These are phyloP conservation scores for Idaea biselata DNA, from an alignment of 2,888 invertebrate genomes.

Conservation along the genomic window DNA sequence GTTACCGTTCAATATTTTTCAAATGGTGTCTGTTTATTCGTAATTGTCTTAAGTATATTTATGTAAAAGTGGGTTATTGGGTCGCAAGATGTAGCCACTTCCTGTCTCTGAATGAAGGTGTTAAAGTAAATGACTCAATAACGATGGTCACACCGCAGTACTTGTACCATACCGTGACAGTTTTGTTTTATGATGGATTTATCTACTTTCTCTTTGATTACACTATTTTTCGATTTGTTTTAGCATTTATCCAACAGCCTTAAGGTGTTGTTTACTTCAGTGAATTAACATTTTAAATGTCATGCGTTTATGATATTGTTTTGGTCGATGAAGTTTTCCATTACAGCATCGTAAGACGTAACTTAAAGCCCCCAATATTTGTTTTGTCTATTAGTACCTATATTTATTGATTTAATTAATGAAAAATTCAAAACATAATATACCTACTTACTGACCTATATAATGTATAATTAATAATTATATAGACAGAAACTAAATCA, in stretches of 20 bases:
- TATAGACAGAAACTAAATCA: too few relatives aligned
- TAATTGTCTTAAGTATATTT: conserved; percentile 46
- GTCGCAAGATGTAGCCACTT: conserved; percentile 38
- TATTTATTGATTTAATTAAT: too few relatives aligned
- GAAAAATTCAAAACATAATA: too few relatives aligned
- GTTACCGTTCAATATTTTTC: conserved; percentile 53
- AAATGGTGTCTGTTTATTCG: conserved; percentile 40
- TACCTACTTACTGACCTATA: too few relatives aligned
- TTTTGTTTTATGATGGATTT: conserved; percentile 17
- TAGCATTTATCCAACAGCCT: conserved; percentile 7
- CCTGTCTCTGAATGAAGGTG: conserved; percentile 28
- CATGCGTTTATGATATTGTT: neutral
- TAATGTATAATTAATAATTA: too few relatives aligned
- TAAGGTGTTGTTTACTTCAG: too few relatives aligned
- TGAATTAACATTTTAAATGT: conserved; percentile 1
- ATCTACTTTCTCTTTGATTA: conserved; percentile 8
- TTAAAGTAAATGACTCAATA: conserved; percentile 34
- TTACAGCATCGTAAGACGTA: too few relatives aligned
- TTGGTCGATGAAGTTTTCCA: neutral
- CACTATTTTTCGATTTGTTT: conserved; percentile 16
- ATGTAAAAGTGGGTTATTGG: conserved; percentile 52
- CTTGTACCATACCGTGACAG: conserved; percentile 6
- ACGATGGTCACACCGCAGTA: neutral
- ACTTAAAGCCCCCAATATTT: too few relatives aligned
- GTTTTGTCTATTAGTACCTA: too few relatives aligned